Conservation (phyloP, 1,140 invertebrate genomes). For the Cyphomyrmex costatus region DNA sequence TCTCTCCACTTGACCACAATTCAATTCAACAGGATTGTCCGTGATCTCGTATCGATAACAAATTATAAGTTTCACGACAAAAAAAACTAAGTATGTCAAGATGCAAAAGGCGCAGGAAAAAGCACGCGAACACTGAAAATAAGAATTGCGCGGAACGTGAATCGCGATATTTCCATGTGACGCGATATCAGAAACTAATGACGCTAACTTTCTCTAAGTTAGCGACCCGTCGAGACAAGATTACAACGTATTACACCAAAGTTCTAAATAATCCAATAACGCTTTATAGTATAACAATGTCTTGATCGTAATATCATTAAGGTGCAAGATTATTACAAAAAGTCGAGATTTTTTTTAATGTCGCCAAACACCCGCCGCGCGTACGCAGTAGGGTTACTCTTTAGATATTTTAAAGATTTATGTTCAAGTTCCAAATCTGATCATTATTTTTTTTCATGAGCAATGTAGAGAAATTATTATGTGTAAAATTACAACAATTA, state of each 20-base stretch:
- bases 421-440: too few relatives aligned
- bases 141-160: background rate
- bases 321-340: background rate
- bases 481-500: too few relatives aligned
- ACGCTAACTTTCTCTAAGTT: constrained; percentile 31
- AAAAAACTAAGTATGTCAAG: background rate
- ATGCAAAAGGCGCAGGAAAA: background rate
- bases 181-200: constrained; percentile 11
- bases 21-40: constrained; percentile 83
- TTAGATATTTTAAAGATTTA: too few relatives aligned
- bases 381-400: too few relatives aligned
- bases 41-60: constrained; percentile 69
- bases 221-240: constrained; percentile 24
- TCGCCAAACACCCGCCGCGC: background rate
- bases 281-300: constrained; percentile 4
- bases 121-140: constrained; percentile 2
- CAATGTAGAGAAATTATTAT: too few relatives aligned
- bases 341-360: background rate
- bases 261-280: constrained; percentile 40
- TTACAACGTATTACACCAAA: constrained; percentile 16
- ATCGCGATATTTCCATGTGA: background rate
- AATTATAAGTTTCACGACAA: constrained; percentile 70
- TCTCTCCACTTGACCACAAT: constrained; percentile 80
- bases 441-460: too few relatives aligned
- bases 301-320: constrained; percentile 31